Base-by-base conservation (phyloP, 2,113 vertebrate species). In the Hymenochirus boettgeri region DNA sequence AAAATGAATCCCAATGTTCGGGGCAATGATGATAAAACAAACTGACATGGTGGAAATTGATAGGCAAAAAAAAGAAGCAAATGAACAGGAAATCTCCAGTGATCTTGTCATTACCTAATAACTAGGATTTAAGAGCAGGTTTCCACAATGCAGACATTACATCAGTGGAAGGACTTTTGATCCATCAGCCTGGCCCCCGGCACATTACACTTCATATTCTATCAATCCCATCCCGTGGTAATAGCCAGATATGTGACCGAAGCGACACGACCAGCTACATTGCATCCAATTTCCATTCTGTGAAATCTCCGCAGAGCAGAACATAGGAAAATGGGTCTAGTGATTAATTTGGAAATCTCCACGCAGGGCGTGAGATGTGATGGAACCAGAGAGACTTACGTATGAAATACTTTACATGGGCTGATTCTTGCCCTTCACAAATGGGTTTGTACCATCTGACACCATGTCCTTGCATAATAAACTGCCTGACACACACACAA, bases 31-130 rank as follows among this genome's bases (percentile, higher is more conserved):
- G 18, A 47, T 57, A 47, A 46, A 65, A 51, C 45, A 58, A 39
- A 53, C 37, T n/a, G 50, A 31, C 25, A 45, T 42, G 35, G 37
- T 23, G 25, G 23, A 23, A 52, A 69, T 60, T 60, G 46, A 69
- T 52, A 52, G 46, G 47, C 4, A 35, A 55, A 31, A 31, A 50
- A 52, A 59, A 59, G 18, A 9, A 39, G 31, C n/a, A n/a, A n/a
- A n/a, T n/a, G n/a, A n/a, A 35, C 21, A 51, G 21, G 46, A 42
- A 27, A 22, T 67, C 56, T 54, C 33, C 25, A 17, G 65, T 12
- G 47, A 37, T 53, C 31, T 22, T 69, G 65, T 69, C 65, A 69
- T 69, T 69, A 69, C 65, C 65, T 69, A 69, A 69, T 69, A 69
- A 69, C 12, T 60, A 21, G 60, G 65, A 69, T 69, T 69, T 69